phyloP scores from a whole-genome alignment of 2,113 vertebrate species.

The Accipiter virgatus region DNA sequence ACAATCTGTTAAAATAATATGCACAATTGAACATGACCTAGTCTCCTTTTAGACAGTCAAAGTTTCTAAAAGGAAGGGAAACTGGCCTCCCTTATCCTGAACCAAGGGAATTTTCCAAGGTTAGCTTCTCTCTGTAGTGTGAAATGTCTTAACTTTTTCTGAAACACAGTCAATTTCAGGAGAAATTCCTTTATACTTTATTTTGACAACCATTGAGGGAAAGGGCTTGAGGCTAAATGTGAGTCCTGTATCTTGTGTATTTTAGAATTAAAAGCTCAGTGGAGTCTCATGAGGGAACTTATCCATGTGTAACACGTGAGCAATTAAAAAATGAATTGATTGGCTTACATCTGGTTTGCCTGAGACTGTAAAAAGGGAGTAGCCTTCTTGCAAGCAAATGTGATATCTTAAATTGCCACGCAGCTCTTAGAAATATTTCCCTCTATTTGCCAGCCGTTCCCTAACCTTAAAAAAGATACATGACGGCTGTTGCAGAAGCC shows the following conservation, averaged over 20 bases:
- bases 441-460: background rate
- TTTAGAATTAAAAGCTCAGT: background rate
- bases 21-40: background rate
- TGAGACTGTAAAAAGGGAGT: background rate
- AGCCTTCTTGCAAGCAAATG: background rate
- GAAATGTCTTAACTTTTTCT: background rate
- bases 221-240: constrained; percentile 24
- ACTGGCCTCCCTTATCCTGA: background rate
- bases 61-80: background rate
- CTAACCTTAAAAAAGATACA: background rate
- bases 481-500: background rate
- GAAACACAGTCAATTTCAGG: background rate
- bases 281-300: background rate
- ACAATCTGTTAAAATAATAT: constrained; percentile 38
- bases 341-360: background rate
- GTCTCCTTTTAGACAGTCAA: background rate
- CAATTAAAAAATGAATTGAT: background rate
- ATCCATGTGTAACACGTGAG: background rate
- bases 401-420: background rate
- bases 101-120: background rate
- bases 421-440: background rate
- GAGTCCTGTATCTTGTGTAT: background rate
- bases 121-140: background rate
- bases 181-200: background rate
- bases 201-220: background rate